These are phyloP conservation scores for Aricia artaxerxes DNA, from an alignment of 2,888 invertebrate genomes.

Conservation along the genomic window DNA sequence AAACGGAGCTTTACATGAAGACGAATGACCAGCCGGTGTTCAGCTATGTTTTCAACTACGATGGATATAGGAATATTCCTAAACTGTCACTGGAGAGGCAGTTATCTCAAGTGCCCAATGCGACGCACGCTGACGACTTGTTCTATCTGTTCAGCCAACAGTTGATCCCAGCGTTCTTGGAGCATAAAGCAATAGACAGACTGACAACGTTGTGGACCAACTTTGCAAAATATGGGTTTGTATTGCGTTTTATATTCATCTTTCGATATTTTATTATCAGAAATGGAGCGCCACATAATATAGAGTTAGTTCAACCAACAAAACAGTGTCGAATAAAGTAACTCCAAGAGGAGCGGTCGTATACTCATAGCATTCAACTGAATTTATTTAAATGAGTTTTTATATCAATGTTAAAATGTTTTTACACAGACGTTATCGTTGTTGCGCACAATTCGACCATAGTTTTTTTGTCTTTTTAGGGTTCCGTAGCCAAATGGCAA, in stretches of 20 bases:
- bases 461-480: too few species aligned
- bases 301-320: too few species aligned
- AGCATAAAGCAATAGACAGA: conserved; percentile 56
- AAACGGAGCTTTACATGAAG: conserved; percentile 54
- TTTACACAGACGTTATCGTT: too few species aligned
- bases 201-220: conserved; percentile 66
- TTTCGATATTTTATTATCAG: not conserved
- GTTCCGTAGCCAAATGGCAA: too few species aligned
- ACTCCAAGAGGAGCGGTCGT: too few species aligned
- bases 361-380: too few species aligned
- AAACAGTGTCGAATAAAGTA: too few species aligned
- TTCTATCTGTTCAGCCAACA: conserved; percentile 63
- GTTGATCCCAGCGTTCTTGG: conserved; percentile 50
- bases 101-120: conserved; percentile 49
- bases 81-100: conserved; percentile 48
- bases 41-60: conserved; percentile 59
- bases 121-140: conserved; percentile 64
- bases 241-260: not conserved
- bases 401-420: too few species aligned
- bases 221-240: conserved; percentile 66
- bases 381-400: too few species aligned
- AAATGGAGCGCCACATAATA: too few species aligned
- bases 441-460: too few species aligned
- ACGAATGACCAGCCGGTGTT: conserved; percentile 54
- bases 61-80: conserved; percentile 54